Evolutionary conservation across 2,113 vertebrate genomes (phyloP), one percentile per base, ranked within the genome.

Genomic region (Peromyscus leucopus): DNA sequence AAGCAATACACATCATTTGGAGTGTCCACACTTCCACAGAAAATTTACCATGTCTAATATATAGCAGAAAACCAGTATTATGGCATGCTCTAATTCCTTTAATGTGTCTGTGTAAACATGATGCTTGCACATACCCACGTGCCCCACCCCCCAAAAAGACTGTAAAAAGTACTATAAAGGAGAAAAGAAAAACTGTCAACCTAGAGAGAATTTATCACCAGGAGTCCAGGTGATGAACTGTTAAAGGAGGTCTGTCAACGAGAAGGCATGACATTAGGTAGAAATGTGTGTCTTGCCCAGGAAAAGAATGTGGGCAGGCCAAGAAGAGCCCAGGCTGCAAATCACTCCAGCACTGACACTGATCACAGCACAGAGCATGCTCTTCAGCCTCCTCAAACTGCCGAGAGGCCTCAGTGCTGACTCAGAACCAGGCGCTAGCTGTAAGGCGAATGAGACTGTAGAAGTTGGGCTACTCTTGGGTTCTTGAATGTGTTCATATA

Each of bases 161-260:
- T 78, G 11, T 33, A 39, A 69, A 72, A 88, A 84, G 42, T 57
- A 42, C 21, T 55, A 46, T 71, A 95, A 26, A 55, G n/a, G 65
- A 10, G 63, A 90, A 42, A 83, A 63, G 28, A 75, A 17, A 65
- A 65, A 0, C 31, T 46, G 19, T 72, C 55, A 57, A 39, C 4
- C 31, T 75, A 74, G 33, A 82, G 87, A 88, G 28, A 72, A 84
- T 78, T 84, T 89, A 88, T 72, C n/a, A 88, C 36, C 51, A 83
- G 61, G 24, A 85, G 24, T 94, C 8, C 2, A 26, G 24, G 21
- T 78, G 85, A 42, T 31, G 59, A 84, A 79, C 57, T 5, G 5
- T 33, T 80, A 61, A 67, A 92, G n/a, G 65, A 85, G 22, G 6
- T 59, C 33, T 21, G 19, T 59, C 31, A 19, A 33, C n/a, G 15